Evolutionary conservation across 2,113 vertebrate species (phyloP).

Genomic region (Hippopotamus amphibius): DNA sequence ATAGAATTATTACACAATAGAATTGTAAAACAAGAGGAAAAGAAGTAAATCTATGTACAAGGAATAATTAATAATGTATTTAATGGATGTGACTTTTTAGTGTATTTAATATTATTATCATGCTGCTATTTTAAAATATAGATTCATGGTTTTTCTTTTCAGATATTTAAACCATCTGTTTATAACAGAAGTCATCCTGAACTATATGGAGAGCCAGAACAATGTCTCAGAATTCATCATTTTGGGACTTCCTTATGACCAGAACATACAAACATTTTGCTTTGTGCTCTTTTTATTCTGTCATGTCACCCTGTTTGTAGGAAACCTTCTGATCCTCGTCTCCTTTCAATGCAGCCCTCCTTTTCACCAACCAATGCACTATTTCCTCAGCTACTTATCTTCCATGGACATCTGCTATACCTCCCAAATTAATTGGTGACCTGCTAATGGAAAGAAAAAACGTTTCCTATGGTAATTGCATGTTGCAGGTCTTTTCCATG

Average conservation of each 20-base stretch:
- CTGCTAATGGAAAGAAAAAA: not conserved
- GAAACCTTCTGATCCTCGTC: slow-evolving; percentile 16
- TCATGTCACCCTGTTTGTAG: not conserved
- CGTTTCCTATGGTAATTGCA: slow-evolving; percentile 1
- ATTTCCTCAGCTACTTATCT: slow-evolving; percentile 40
- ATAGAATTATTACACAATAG: too few relatives aligned
- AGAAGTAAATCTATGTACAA: too few relatives aligned
- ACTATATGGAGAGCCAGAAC: not conserved
- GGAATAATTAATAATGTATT: too few relatives aligned
- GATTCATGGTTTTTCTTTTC: not conserved
- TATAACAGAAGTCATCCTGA: not conserved
- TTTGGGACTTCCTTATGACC: not conserved
- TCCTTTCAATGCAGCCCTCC: not conserved
- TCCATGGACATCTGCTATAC: slow-evolving; percentile 26
- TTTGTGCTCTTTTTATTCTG: not conserved
- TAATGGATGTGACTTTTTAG: too few relatives aligned
- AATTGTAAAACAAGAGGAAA: too few relatives aligned
- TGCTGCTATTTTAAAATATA: too few relatives aligned
- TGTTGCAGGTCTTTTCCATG: not conserved
- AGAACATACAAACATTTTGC: not conserved
- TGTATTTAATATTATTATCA: too few relatives aligned
- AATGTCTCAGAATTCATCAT: slow-evolving; percentile 47
- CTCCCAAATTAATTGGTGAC: not conserved
- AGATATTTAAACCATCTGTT: not conserved
- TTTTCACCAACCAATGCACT: slow-evolving; percentile 31